Evolutionary conservation across 2,888 invertebrate genomes (phyloP).

Genomic region (Synergus itoensis): DNA sequence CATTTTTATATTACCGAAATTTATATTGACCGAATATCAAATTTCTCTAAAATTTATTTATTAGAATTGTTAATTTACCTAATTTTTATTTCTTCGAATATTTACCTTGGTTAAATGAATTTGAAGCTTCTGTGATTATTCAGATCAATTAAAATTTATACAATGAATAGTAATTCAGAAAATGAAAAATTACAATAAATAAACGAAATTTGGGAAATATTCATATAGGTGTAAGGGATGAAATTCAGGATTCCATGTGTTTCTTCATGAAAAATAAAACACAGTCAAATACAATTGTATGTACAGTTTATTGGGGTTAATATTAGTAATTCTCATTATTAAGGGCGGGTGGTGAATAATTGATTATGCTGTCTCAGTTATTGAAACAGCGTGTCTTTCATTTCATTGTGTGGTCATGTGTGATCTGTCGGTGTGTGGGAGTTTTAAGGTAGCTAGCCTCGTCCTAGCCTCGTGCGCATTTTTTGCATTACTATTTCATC

Average conservation of each 20-base stretch:
- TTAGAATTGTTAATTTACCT: too few species aligned
- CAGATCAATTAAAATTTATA: too few species aligned
- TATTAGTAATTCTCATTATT: conserved; percentile 75
- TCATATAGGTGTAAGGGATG: not conserved
- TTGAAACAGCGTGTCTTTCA: conserved; percentile 50
- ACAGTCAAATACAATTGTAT: conserved; percentile 71
- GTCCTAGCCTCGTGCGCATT: conserved; percentile 76
- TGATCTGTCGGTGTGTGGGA: conserved; percentile 58
- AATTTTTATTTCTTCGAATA: too few species aligned
- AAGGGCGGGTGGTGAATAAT: conserved; percentile 69
- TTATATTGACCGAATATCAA: too few species aligned
- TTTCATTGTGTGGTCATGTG: conserved; percentile 50
- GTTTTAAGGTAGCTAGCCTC: conserved; percentile 76
- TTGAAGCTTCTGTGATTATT: too few species aligned
- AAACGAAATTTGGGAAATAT: too few species aligned
- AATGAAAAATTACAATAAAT: not conserved
- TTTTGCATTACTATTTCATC: conserved; percentile 46
- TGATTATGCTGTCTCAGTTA: conserved; percentile 66
- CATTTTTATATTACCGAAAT: too few species aligned
- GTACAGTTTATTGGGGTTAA: conserved; percentile 75
- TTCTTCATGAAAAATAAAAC: conserved; percentile 29
- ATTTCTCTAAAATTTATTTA: too few species aligned
- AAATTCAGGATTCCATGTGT: not conserved
- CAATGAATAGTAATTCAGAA: too few species aligned
- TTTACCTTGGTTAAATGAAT: too few species aligned